A percentile compares a stretch with the other conserved stretches of the same genome.
Conservation (phyloP, 2,888 invertebrate species). For the Xanthorhoe spadicearia region DNA sequence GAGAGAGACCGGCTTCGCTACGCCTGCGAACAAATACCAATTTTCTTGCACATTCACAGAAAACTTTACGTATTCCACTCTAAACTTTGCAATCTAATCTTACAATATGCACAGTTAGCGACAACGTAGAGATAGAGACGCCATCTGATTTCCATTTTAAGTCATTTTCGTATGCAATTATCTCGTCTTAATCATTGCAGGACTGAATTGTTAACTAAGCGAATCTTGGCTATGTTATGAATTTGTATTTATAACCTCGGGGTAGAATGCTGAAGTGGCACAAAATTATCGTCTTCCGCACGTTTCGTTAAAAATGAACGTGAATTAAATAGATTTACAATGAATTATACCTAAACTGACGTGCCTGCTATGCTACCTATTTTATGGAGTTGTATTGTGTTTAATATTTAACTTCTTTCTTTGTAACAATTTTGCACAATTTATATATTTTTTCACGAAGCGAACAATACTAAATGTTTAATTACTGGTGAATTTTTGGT, state of each 20-base stretch:
- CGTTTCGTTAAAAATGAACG: constrained; percentile 38
- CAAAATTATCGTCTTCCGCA: constrained; percentile 39
- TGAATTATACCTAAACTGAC: constrained; percentile 14
- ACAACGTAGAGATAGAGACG: constrained; percentile 59
- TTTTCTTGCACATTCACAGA: constrained; percentile 33
- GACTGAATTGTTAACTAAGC: constrained; percentile 50
- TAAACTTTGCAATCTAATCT: constrained; percentile 54
- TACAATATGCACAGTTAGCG: constrained; percentile 62
- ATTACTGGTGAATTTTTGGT: neutral
- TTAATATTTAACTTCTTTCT: neutral
- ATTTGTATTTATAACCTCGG: constrained; percentile 57
- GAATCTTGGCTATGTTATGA: constrained; percentile 46
- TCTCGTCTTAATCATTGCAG: constrained; percentile 43
- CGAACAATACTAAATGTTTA: neutral
- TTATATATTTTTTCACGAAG: neutral
- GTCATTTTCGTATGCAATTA: constrained; percentile 66
- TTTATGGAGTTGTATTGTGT: constrained; percentile 1
- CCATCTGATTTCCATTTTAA: constrained; percentile 74
- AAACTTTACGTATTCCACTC: constrained; percentile 31
- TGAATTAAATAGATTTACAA: constrained; percentile 27
- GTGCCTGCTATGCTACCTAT: constrained; percentile 5
- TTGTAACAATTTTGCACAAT: neutral
- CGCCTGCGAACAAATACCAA: constrained; percentile 53
- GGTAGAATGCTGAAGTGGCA: constrained; percentile 37
- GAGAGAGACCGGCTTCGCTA: constrained; percentile 69